Percentiles rank a stretch among this genome's conserved stretches.
Conservation (phyloP, 2,888 invertebrate genomes). For the Fragum fragum region DNA sequence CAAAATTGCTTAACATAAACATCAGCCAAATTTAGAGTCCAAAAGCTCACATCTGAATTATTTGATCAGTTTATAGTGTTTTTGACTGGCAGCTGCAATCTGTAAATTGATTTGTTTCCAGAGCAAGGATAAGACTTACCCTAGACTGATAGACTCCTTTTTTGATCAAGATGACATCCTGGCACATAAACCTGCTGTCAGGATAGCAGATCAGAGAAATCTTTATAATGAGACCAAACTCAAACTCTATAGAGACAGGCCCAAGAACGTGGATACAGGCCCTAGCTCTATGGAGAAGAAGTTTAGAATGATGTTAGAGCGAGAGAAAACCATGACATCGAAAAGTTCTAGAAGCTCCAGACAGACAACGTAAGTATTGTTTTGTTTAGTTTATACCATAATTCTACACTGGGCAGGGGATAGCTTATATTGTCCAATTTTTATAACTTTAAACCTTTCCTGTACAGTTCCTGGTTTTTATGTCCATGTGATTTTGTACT, state of each 20-base stretch:
- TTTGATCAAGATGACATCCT: conserved; percentile 69
- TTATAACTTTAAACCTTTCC: no score
- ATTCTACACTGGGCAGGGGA: no score
- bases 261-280: conserved; percentile 70
- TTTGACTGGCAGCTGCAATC: no score
- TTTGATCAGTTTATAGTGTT: no score
- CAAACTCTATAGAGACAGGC: conserved; percentile 78
- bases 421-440: no score
- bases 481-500: no score
- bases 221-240: conserved; percentile 84
- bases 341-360: conserved; percentile 57
- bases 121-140: conserved; percentile 79
- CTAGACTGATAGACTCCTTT: conserved; percentile 73
- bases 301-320: conserved; percentile 79
- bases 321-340: conserved; percentile 67
- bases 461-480: no score
- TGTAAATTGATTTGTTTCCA: conserved; percentile 54
- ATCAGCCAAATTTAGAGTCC: no score
- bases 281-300: conserved; percentile 79
- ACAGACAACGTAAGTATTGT: conserved; percentile 58
- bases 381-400: background rate
- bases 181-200: conserved; percentile 74
- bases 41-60: no score
- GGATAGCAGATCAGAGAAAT: conserved; percentile 84
- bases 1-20: no score